These are phyloP conservation scores for Tetheella fluctuosa DNA, from an alignment of 2,888 invertebrate genomes.

Conservation along the genomic window DNA sequence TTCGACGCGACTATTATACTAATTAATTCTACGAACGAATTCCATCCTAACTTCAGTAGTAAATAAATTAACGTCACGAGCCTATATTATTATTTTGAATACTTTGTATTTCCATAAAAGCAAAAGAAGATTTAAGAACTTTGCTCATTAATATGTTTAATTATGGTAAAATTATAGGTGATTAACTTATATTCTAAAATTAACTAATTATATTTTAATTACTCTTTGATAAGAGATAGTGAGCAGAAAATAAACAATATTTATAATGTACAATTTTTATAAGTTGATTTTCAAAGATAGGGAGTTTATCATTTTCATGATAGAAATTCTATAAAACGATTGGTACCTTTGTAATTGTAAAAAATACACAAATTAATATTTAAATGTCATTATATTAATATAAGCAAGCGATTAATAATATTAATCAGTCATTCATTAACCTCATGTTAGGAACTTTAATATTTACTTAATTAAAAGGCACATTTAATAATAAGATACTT, in stretches of 20 bases:
- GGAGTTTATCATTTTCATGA: neutral
- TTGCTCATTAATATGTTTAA: neutral
- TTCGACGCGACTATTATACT: constrained; percentile 37
- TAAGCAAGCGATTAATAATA: neutral
- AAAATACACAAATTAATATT: neutral
- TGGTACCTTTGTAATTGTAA: neutral
- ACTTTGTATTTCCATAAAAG: neutral
- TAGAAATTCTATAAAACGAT: neutral
- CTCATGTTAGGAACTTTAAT: neutral
- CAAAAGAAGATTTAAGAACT: neutral
- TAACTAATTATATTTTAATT: neutral
- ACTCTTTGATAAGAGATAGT: neutral
- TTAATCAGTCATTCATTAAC: neutral
- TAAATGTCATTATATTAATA: neutral
- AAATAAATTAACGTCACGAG: constrained; percentile 54
- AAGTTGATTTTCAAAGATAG: neutral
- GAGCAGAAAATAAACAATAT: neutral
- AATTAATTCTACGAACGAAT: constrained; percentile 73
- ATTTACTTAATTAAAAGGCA: neutral
- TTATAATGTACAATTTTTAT: no score
- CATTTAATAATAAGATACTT: neutral
- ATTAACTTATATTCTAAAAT: neutral
- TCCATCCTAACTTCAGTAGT: constrained; percentile 51
- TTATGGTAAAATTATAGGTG: neutral
- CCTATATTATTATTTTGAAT: constrained; percentile 23